These are phyloP conservation scores for Lobophora halterata DNA, from an alignment of 2,888 invertebrate species.

Conservation along the genomic window DNA sequence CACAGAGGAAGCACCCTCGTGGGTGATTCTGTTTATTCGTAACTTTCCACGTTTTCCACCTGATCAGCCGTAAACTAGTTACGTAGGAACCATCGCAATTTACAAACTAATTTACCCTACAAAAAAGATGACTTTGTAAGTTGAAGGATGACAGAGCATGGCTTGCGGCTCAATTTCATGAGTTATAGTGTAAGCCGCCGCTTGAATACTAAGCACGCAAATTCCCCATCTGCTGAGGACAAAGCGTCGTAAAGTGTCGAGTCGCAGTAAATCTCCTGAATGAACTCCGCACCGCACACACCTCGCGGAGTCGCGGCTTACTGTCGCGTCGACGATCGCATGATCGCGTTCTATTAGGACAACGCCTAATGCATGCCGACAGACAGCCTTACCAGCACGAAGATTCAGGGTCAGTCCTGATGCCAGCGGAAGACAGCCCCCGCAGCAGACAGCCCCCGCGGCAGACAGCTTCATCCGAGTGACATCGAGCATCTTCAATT, in stretches of 20 bases:
- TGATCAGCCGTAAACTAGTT: constrained; percentile 15
- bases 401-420: too few species aligned
- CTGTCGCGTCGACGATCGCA: constrained; percentile 30
- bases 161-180: constrained; percentile 21
- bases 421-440: too few species aligned
- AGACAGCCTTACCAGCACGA: too few species aligned
- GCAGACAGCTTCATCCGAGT: too few species aligned
- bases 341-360: too few species aligned
- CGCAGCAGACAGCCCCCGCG: too few species aligned
- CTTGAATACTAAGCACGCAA: constrained; percentile 22
- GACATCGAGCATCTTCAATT: too few species aligned
- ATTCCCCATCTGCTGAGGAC: constrained; percentile 5
- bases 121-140: constrained; percentile 11
- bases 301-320: too few species aligned
- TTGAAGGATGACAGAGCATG: constrained; percentile 18
- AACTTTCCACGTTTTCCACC: constrained; percentile 28
- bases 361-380: too few species aligned
- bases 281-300: too few species aligned
- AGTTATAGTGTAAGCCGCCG: constrained; percentile 18
- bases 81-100: constrained; percentile 4
- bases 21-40: constrained; percentile 33
- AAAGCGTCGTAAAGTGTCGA: constrained; percentile 15
- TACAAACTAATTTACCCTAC: constrained; percentile 9
- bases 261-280: constrained; percentile 38
- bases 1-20: constrained; percentile 36